Conservation (phyloP, 2,888 invertebrate species). For the Dorcus parallelipipedus region DNA sequence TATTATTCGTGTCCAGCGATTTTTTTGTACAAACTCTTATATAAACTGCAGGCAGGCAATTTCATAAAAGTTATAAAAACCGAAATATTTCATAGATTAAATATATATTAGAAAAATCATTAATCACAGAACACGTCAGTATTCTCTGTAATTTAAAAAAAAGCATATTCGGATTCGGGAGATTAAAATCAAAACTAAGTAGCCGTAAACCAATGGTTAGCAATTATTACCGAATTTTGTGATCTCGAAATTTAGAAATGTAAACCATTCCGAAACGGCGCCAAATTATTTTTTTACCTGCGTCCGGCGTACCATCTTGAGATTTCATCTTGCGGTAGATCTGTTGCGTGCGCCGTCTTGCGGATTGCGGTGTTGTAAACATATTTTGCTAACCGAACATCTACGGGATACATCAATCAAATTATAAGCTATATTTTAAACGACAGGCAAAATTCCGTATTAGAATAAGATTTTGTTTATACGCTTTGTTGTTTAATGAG, state of each 20-base stretch:
- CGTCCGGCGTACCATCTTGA: constrained; percentile 7
- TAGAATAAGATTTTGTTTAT: constrained; percentile 33
- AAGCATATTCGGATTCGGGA: constrained; percentile 29
- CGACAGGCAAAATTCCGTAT: constrained; percentile 43
- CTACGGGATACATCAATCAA: constrained; percentile 44
- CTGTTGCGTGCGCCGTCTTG: neutral
- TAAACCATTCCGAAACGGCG: constrained; percentile 38
- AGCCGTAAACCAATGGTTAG: constrained; percentile 33
- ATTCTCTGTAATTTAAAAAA: constrained; percentile 39
- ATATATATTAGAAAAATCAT: constrained; percentile 32
- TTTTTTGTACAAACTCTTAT: neutral
- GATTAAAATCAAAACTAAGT: constrained; percentile 38
- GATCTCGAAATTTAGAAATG: constrained; percentile 34
- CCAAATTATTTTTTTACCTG: constrained; percentile 35
- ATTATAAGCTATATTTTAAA: constrained; percentile 43
- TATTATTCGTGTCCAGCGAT: neutral
- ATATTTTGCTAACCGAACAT: constrained; percentile 8
- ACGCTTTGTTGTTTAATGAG: constrained; percentile 13
- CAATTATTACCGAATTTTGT: constrained; percentile 40
- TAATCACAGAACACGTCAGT: constrained; percentile 42
- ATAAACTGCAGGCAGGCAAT: neutral
- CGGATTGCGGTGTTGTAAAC: neutral
- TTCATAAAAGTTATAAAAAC: too few relatives aligned
- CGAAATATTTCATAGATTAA: constrained; percentile 6
- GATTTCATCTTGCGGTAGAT: constrained; percentile 1